Base-by-base conservation (phyloP, 2,888 invertebrate species). In the Hydrotaea diabolus region DNA sequence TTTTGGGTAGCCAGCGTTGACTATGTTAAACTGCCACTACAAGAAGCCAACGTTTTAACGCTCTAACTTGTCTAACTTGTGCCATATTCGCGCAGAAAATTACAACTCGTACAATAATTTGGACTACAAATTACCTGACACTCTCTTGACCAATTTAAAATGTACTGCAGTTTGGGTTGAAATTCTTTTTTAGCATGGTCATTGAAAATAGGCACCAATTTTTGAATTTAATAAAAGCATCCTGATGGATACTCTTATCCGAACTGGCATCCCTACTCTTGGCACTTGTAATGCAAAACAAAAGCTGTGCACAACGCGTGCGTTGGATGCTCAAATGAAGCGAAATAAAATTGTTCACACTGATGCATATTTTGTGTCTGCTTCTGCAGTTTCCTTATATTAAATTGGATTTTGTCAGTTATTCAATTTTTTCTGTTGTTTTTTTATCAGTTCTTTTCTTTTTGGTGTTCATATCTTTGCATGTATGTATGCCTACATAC, bases 301-400 rank as follows among this genome's bases (percentile, higher is more conserved):
- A 59, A 59, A 26, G n/a, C 62, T 62, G 62, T n/a, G 36, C 31
- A 62, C 62, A 62, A n/a, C 39, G 3, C 4, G 31, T 7, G 13
- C 3, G 19, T 17, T 43, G 36, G 21, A 43, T 39, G 43, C 46
- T 19, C 69, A 43, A n/a, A 23, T 59, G 21, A 43, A 69, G 46
- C 17, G 19, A 46, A 46, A 69, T 46, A 21, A 19, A 64, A 46
- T 43, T 69, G 21, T 23, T 15, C 23, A 69, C 39, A 46, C n/a
- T n/a, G n/a, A n/a, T n/a, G n/a, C 17, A 43, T 21, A 69, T 43
- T 46, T 39, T 43, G 4, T 43, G 4, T 43, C 9, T n/a, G 23
- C 46, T 46, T 73, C 53, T 57, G 49, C 59, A 82, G 64, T 85
- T 85, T 85, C 85, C 85, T 85, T 79, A 69, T 81, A 72, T 43